These are phyloP conservation scores for Candidula unifasciata DNA, from an alignment of 2,888 invertebrate genomes.

Conservation along the genomic window DNA sequence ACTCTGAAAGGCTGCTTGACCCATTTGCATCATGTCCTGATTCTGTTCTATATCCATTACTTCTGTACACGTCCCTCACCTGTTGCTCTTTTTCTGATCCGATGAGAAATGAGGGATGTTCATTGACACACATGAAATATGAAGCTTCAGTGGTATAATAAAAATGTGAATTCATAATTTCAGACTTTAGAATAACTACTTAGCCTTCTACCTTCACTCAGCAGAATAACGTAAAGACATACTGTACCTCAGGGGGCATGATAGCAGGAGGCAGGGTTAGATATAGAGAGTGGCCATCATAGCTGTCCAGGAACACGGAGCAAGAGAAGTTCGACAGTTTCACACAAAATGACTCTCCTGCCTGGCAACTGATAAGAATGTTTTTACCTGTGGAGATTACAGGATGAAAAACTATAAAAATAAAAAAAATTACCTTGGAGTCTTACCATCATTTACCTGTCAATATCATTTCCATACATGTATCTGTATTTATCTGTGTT, in stretches of 20 bases:
- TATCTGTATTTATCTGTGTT: too few species aligned
- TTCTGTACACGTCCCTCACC: background rate
- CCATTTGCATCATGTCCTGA: background rate
- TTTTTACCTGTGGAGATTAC: slow-evolving; percentile 4
- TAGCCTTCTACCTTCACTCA: too few species aligned
- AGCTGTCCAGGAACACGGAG: background rate
- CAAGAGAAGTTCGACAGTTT: slow-evolving; percentile 16
- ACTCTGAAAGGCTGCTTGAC: background rate
- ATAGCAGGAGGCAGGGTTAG: slow-evolving; percentile 4
- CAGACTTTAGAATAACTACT: too few species aligned
- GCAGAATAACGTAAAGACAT: too few species aligned
- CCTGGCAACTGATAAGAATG: background rate
- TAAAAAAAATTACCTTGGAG: too few species aligned
- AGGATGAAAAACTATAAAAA: background rate
- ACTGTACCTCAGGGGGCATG: slow-evolving; percentile 35
- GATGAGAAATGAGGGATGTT: background rate
- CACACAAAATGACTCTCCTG: background rate
- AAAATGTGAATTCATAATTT: too few species aligned
- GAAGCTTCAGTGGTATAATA: too few species aligned
- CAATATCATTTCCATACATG: too few species aligned
- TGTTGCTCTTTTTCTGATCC: background rate
- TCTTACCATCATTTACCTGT: too few species aligned
- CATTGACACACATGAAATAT: background rate
- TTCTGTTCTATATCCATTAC: background rate
- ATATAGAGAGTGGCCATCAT: background rate